Evolutionary conservation across 2,888 invertebrate species (phyloP).

Genomic region (Gibbula magus): DNA sequence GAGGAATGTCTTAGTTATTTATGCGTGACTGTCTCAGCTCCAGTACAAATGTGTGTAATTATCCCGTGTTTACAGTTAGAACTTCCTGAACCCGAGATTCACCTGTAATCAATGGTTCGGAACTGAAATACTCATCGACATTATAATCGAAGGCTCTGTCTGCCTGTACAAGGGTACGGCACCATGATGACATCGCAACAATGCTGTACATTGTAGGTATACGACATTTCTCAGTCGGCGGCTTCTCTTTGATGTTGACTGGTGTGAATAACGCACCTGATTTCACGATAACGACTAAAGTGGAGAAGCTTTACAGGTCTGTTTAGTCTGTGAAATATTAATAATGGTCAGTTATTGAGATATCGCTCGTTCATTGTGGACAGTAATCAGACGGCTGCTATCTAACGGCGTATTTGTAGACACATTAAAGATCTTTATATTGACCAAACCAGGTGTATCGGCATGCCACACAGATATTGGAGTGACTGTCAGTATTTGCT

Average conservation of each 20-base stretch:
- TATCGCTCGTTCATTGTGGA: background rate
- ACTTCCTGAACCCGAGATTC: too few species aligned
- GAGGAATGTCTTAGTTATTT: too few species aligned
- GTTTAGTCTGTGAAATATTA: constrained; percentile 6
- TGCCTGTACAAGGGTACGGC: too few species aligned
- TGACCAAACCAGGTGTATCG: background rate
- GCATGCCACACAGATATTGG: background rate
- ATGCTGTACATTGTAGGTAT: background rate
- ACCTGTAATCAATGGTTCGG: too few species aligned
- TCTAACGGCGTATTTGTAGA: background rate
- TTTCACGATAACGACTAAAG: background rate
- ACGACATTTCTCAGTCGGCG: background rate
- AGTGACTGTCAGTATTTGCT: too few species aligned
- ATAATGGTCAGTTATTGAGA: background rate
- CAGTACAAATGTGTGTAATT: too few species aligned
- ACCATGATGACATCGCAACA: background rate
- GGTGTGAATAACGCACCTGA: background rate
- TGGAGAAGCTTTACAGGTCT: background rate
- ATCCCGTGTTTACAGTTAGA: too few species aligned
- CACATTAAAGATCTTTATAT: background rate
- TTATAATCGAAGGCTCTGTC: too few species aligned
- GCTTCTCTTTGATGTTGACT: constrained; percentile 1
- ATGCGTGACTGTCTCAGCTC: too few species aligned
- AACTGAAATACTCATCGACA: too few species aligned
- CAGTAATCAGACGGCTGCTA: background rate